Evolutionary conservation across 1,140 invertebrate genomes (phyloP), one percentile per base, ranked within the genome.

Genomic region (Aethina tumida): DNA sequence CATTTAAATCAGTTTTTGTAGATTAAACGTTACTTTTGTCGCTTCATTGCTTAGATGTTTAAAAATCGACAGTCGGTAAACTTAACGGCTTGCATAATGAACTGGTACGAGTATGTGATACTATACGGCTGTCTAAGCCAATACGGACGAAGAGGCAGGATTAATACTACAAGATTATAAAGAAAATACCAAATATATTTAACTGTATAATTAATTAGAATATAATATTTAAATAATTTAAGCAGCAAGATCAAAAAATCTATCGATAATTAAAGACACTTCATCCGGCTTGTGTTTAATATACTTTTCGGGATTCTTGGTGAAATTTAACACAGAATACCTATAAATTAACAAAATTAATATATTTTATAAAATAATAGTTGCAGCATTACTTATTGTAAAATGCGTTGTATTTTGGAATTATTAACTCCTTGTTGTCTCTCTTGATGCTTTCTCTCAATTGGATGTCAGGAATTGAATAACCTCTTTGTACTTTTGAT

Each of bases 221-320:
- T 29, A 28, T n/a, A 28, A 17, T 36, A 10, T 2, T 10, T 30
- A 9, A 35, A 36, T 36, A 33, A 36, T 43, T 70, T 64, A 77
- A 14, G 75, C 74, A 13, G 75, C 71, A 4, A 84, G 81, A 70
- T 92, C 87, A 64, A 92, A 94, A 47, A 93, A 88, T 42, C 77
- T 78, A 55, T 87, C 81, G 28, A 94, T 79, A 47, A 83, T 65
- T 2, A 72, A 69, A 1, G 77, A 71, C 0, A 94, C 77, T 67
- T 92, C 84, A 45, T 84, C 74, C 5, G 89, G 88, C 18, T 78
- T 79, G 58, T 93, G 93, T 64, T 90, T 94, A 17, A 96, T 75
- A 64, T 97, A 97, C 62, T 98, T 97, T 33, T 89, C 84, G 1
- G 77, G 76, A 67, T 95, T 94, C 65, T 95, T 97, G 5, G 88